Conservation (phyloP, 1,140 invertebrate genomes). For the Drosophila kohkoa region DNA sequence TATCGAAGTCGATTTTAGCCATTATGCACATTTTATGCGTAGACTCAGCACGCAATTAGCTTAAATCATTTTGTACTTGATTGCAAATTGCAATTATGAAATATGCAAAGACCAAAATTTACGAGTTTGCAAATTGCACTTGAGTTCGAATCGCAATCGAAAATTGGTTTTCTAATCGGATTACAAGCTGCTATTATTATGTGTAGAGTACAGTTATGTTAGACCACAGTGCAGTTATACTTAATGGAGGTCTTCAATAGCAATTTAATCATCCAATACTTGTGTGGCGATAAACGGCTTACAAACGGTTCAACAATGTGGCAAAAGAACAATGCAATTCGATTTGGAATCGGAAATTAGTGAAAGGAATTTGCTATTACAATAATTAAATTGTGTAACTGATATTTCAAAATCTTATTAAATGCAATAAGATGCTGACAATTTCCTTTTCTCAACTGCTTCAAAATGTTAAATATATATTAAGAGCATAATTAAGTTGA, state of each 20-base stretch:
- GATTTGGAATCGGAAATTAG: too few species aligned
- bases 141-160: background rate
- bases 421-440: too few species aligned
- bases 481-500: background rate
- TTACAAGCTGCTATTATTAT: background rate
- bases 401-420: too few species aligned
- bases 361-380: too few species aligned
- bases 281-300: too few species aligned
- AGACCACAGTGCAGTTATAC: background rate
- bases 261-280: too few species aligned
- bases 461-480: too few species aligned
- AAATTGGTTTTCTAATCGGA: background rate
- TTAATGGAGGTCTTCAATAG: too few species aligned
- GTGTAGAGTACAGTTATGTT: background rate
- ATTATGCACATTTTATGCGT: background rate
- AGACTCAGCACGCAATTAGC: background rate
- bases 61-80: conserved; percentile 2
- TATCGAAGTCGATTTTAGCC: background rate
- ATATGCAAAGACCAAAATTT: background rate
- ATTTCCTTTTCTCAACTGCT: too few species aligned
- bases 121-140: background rate
- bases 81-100: background rate
- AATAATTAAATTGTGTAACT: too few species aligned
- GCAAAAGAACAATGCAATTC: too few species aligned
- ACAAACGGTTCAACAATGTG: too few species aligned